Evolutionary conservation across 2,888 invertebrate species (phyloP).

Genomic region (Slavum lentiscoides): DNA sequence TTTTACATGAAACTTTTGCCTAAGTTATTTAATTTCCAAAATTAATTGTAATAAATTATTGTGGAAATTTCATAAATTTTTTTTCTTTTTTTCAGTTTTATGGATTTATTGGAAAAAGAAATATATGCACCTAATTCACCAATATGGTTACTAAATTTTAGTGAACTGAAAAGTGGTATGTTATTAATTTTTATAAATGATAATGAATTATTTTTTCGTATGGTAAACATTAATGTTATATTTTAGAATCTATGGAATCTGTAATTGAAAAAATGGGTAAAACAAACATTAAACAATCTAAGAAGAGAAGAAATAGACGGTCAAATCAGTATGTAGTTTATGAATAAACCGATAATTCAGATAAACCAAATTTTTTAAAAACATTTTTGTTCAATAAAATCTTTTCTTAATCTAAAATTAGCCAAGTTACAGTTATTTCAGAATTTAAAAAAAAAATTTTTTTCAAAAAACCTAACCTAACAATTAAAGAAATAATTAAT

Average conservation of each 20-base stretch:
- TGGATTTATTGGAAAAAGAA: constrained; percentile 84
- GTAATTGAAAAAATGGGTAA: too few species aligned
- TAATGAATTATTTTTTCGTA: constrained; percentile 57
- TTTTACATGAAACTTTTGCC: constrained; percentile 87
- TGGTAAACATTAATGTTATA: constrained; percentile 58
- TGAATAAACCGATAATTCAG: too few species aligned
- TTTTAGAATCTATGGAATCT: constrained; percentile 56
- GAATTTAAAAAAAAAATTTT: too few species aligned
- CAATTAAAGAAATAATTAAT: too few species aligned
- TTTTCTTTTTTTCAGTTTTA: constrained; percentile 69
- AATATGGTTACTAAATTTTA: constrained; percentile 91
- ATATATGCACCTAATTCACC: constrained; percentile 83
- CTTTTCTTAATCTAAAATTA: too few species aligned
- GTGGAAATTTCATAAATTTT: constrained; percentile 2
- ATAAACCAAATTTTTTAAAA: too few species aligned
- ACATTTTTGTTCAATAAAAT: too few species aligned
- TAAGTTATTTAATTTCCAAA: constrained; percentile 60
- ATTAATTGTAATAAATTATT: neutral
- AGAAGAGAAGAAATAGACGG: too few species aligned
- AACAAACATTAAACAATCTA: too few species aligned
- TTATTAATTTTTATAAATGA: constrained; percentile 52
- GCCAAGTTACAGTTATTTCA: too few species aligned
- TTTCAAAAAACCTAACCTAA: too few species aligned
- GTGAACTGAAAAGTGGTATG: constrained; percentile 60
- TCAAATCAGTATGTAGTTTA: too few species aligned